Base-by-base conservation (phyloP, 2,113 vertebrate genomes). In the Dendrocopos noguchii region DNA sequence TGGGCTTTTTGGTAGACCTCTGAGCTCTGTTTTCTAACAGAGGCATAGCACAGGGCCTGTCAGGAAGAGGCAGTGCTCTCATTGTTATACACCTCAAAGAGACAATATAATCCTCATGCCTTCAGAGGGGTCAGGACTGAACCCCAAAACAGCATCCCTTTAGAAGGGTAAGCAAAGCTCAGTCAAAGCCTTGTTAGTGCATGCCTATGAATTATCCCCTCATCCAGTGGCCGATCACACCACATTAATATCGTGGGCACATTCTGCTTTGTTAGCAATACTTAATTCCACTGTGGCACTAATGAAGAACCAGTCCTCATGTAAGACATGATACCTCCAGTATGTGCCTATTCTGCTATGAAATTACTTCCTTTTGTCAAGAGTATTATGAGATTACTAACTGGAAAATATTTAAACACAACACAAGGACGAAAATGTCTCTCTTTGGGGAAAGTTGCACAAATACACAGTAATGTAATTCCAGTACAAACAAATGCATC, bases 1-100 rank as follows among this genome's bases (percentile, higher is more conserved):
- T 97, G 95, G 96, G 96, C 92, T 97, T 97, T 95, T 97, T 96
- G 97, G 96, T 97, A 97, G 96, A 97, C 95, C 96, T 97, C 96
- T 96, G 95, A 96, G 96, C 93, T 95, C 95, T 92, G 90, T 97
- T 96, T 96, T 97, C 97, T 96, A 94, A 97, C 95, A 97, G 97
- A 97, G 95, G 94, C 91, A 91, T 86, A 97, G 94, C 94, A 75
- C 91, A 96, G 95, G 90, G 93, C 75, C 96, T 96, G 67, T 94
- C 93, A 93, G 82, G 95, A 93, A 96, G 90, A 95, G 88, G 86
- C 88, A 93, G 92, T 5, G 15, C 83, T 94, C 68, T 90, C 95
- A 95, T 94, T 95, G 95, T 96, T 93, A 74, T 11, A 95, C 65
- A 94, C 92, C 95, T 96, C 96, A 96, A 96, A 95, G 93, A 78